A percentile compares a stretch with the other conserved stretches of the same genome.
Conservation (phyloP, 2,888 invertebrate species). For the Sclerodermus sp. region DNA sequence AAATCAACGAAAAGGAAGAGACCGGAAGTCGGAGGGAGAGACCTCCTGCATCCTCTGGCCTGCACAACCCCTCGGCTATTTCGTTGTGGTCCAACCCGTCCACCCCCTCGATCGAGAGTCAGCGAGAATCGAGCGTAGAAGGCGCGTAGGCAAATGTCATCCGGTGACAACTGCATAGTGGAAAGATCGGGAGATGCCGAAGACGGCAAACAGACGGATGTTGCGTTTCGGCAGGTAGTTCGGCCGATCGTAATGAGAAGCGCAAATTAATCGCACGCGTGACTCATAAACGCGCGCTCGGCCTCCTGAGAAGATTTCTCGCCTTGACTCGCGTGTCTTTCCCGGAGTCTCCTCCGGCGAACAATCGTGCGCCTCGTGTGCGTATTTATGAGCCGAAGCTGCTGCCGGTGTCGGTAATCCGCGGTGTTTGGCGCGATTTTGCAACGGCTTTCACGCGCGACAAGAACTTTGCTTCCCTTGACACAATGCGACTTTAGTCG, state of each 20-base stretch:
- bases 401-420: conserved; percentile 21
- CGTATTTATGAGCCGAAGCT: conserved; percentile 4
- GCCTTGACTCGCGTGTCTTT: neutral
- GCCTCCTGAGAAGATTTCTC: conserved; percentile 8
- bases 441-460: conserved; percentile 18
- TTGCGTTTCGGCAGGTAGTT: too few relatives aligned
- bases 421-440: conserved; percentile 14
- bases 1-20: too few relatives aligned
- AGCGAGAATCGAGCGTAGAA: too few relatives aligned
- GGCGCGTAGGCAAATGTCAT: too few relatives aligned
- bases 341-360: conserved; percentile 17
- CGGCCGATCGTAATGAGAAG: conserved; percentile 8
- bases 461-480: conserved; percentile 9
- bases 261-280: conserved; percentile 11
- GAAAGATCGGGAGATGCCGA: too few relatives aligned
- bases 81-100: too few relatives aligned
- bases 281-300: conserved; percentile 11
- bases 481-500: conserved; percentile 10
- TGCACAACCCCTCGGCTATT: too few relatives aligned
- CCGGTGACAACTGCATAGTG: too few relatives aligned
- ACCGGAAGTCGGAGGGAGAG: too few relatives aligned
- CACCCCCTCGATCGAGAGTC: too few relatives aligned
- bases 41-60: too few relatives aligned
- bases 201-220: too few relatives aligned
- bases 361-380: conserved; percentile 8